These are phyloP conservation scores for Phthorimaea operculella DNA, from an alignment of 1,140 invertebrate genomes.

Conservation along the genomic window DNA sequence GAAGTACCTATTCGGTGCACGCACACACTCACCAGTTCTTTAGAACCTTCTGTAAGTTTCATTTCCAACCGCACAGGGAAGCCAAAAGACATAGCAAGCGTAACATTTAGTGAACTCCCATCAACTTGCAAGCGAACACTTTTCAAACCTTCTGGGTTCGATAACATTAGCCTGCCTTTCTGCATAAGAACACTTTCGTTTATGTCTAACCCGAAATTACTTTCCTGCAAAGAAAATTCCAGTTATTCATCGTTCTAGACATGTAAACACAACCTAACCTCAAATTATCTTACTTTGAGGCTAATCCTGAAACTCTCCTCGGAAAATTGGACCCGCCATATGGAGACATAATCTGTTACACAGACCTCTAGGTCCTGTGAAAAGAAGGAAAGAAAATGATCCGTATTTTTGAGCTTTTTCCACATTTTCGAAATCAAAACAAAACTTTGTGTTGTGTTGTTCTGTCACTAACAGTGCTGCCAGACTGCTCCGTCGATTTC, in stretches of 20 bases:
- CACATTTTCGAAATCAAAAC: too few species aligned
- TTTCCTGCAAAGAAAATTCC: conserved; percentile 28
- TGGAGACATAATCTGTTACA: conserved; percentile 21
- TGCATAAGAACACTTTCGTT: conserved; percentile 25
- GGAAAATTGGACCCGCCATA: conserved; percentile 18
- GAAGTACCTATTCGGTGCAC: too few species aligned
- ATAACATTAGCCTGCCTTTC: conserved; percentile 33
- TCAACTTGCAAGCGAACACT: conserved; percentile 16
- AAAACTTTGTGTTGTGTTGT: too few species aligned
- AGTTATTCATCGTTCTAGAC: conserved; percentile 11
- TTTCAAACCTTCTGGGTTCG: conserved; percentile 27
- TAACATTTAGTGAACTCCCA: conserved; percentile 20
- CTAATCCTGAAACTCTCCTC: conserved; percentile 15
- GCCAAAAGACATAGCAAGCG: conserved; percentile 26
- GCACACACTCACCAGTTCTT: conserved; percentile 39
- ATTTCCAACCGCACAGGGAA: conserved; percentile 35
- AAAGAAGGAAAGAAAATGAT: too few species aligned
- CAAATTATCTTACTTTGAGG: conserved; percentile 21
- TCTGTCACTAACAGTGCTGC: too few species aligned
- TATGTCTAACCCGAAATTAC: conserved; percentile 38
- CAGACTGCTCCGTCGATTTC: too few species aligned
- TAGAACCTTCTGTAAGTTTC: conserved; percentile 30
- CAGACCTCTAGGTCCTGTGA: conserved; percentile 13
- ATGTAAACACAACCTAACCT: conserved; percentile 7
- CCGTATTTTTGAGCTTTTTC: too few species aligned